Conservation (phyloP, 2,113 vertebrate species). For the Athene cunicularia region DNA sequence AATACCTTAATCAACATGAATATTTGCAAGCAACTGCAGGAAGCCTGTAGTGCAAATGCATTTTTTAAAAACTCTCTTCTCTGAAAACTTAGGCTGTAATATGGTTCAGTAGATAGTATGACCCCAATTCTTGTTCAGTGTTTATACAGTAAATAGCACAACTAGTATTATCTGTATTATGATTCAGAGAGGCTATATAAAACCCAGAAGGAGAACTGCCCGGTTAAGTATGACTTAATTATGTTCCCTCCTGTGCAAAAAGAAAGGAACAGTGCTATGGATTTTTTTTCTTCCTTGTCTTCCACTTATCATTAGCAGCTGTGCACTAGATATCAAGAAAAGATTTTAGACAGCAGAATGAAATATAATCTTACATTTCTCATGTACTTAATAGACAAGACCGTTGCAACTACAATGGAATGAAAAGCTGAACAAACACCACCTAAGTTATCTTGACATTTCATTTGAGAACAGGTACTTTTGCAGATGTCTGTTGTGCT, state of each 20-base stretch:
- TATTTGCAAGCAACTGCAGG: not conserved
- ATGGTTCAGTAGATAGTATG: not conserved
- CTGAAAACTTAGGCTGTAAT: not conserved
- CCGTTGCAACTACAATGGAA: not conserved
- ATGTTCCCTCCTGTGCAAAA: not conserved
- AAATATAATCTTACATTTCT: not conserved
- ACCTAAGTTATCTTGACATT: not conserved
- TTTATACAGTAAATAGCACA: not conserved
- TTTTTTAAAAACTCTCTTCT: rapidly evolving
- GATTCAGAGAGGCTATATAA: not conserved
- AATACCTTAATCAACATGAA: not conserved
- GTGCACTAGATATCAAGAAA: not conserved
- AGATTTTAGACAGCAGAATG: not conserved
- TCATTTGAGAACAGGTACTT: not conserved
- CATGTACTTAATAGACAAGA: not conserved
- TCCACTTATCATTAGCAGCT: not conserved
- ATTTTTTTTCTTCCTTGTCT: not conserved
- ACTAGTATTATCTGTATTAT: not conserved
- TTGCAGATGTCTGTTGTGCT: not conserved
- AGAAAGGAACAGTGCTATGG: not conserved
- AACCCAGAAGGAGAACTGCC: not conserved
- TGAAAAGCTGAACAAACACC: not conserved
- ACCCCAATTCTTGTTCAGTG: not conserved
- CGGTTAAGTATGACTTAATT: not conserved
- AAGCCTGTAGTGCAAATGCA: not conserved